Percentiles rank a stretch among this genome's conserved stretches.
Conservation (phyloP, 2,888 invertebrate genomes). For the Rhodophaea formosa region DNA sequence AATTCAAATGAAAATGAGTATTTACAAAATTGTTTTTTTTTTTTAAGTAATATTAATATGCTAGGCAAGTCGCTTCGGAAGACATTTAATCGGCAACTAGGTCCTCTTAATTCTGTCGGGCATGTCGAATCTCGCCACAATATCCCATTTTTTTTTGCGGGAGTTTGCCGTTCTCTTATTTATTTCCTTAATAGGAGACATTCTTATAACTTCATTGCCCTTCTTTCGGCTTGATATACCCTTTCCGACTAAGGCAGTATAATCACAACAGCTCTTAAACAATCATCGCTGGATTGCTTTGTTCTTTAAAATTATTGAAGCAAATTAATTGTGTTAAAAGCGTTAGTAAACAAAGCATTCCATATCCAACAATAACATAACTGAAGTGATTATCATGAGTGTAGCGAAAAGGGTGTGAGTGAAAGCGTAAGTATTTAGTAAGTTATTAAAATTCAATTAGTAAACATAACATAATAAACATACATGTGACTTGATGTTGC, state of each 20-base stretch:
- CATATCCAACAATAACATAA: slow-evolving; percentile 53
- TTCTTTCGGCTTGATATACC: background rate
- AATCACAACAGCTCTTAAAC: slow-evolving; percentile 30
- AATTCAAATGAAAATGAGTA: too few relatives aligned
- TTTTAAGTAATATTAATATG: too few relatives aligned
- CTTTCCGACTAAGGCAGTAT: slow-evolving; percentile 23
- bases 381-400: slow-evolving; percentile 76
- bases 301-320: slow-evolving; percentile 21
- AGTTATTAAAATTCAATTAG: too few relatives aligned
- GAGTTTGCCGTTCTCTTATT: too few relatives aligned
- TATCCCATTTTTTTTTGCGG: too few relatives aligned
- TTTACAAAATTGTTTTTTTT: too few relatives aligned
- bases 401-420: slow-evolving; percentile 43
- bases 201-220: background rate
- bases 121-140: too few relatives aligned
- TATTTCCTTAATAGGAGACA: too few relatives aligned
- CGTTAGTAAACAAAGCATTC: slow-evolving; percentile 50
- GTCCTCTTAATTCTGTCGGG: too few relatives aligned
- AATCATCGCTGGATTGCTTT: slow-evolving; percentile 30
- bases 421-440: slow-evolving; percentile 27
- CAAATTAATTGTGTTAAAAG: slow-evolving; percentile 7
- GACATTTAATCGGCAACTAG: too few relatives aligned
- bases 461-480: background rate
- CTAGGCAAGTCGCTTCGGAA: too few relatives aligned
- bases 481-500: slow-evolving; percentile 40